Conservation (phyloP, 2,113 vertebrate species). For the Epinephelus cyanopodus region DNA sequence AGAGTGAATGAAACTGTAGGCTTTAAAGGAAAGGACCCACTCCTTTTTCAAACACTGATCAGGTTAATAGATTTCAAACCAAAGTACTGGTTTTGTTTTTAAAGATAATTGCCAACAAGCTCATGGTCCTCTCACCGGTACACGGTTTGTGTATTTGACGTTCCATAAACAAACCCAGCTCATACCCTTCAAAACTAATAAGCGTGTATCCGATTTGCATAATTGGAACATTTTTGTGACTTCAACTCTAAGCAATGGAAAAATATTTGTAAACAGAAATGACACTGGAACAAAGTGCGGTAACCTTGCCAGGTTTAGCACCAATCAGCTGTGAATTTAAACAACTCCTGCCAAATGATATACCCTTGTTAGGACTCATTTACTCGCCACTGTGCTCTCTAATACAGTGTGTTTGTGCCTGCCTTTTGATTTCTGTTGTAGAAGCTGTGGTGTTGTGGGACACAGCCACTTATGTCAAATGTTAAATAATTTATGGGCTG, state of each 20-base stretch:
- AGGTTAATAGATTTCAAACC: not conserved
- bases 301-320: conserved; percentile 49
- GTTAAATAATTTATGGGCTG: not conserved
- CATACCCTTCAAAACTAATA: conserved; percentile 58
- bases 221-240: conserved; percentile 49
- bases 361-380: conserved; percentile 26
- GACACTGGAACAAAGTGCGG: conserved; percentile 44
- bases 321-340: conserved; percentile 58
- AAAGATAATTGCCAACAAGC: conserved; percentile 20
- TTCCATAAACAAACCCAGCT: conserved; percentile 35
- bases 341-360: conserved; percentile 29
- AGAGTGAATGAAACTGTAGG: not conserved
- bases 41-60: not conserved
- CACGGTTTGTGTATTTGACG: conserved; percentile 36
- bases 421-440: conserved; percentile 13
- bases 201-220: conserved; percentile 57
- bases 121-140: conserved; percentile 7
- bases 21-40: not conserved
- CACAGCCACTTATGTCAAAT: not conserved
- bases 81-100: conserved; percentile 26
- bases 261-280: conserved; percentile 36
- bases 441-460: not conserved
- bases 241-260: conserved; percentile 27
- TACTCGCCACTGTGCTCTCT: not conserved
- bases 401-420: conserved; percentile 9